Base-by-base conservation (phyloP, 30 jellyfish, hydroid and myxozoan genomes). In the Sanderia malayensis region DNA sequence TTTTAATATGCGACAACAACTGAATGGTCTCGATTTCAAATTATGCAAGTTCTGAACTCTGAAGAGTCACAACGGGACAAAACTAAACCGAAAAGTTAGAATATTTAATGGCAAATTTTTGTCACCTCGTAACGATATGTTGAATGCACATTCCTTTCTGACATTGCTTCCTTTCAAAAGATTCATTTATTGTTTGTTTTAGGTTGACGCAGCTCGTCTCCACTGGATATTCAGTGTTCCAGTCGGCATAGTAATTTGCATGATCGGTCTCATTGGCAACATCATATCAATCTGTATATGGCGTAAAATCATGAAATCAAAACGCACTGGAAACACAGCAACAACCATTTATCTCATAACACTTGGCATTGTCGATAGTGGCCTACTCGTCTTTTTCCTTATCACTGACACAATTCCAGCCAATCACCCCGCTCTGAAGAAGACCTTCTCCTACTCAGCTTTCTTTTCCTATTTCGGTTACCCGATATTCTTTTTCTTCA, bases 141-240 rank as follows among this genome's bases (percentile, higher is more conserved):
- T n/a, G n/a, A n/a, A n/a, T n/a, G n/a, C n/a, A n/a, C n/a, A n/a
- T n/a, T n/a, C n/a, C n/a, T n/a, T n/a, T n/a, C n/a, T n/a, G n/a
- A n/a, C n/a, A n/a, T n/a, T n/a, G n/a, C n/a, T n/a, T n/a, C n/a
- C n/a, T n/a, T n/a, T n/a, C n/a, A n/a, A n/a, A n/a, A n/a, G n/a
- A n/a, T n/a, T n/a, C n/a, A n/a, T n/a, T n/a, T n/a, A n/a, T n/a
- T n/a, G n/a, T 57, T 57, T n/a, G 1, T 61, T 74, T 19, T 69
- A 74, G 86, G 86, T 58, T 34, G 68, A 59, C 24, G 90, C 94
- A 2, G 61, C 61, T 18, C 73, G 46, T 0, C 67, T 86, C 32
- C 96, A 86, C 57, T 86, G 96, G 96, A 80, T 86, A 22, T 81
- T 71, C 85, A 86, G 96, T 47, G 96, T 86, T 52, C 96, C 96